Evolutionary conservation across 1,140 invertebrate species (phyloP), one percentile per base, ranked within the genome.

Genomic region (Leptinotarsa lineolata): DNA sequence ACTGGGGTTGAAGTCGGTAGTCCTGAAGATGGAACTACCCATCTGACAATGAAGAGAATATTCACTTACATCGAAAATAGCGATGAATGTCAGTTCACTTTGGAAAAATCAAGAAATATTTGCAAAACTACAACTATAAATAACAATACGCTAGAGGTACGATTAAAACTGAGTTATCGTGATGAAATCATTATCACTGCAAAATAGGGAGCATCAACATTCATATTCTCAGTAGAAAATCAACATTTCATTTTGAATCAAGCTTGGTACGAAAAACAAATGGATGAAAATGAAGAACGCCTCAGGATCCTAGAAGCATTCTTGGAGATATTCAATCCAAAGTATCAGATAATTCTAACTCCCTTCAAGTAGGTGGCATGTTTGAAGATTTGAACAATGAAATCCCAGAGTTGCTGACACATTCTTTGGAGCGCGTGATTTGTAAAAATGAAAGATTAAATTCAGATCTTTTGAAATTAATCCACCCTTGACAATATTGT

Each of bases 151-250:
- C n/a, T n/a, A n/a, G n/a, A 68, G 54, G 20, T 68, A 68, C 30
- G 66, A 73, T 46, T 73, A 68, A 73, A 73, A 44, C 13, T 73
- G 24, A 68, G 39, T 45, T 73, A n/a, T 73, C 6, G 45, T 68
- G 20, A 68, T 73, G 68, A 73, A 73, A 58, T 73, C 68, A 73
- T 73, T 68, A 73, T 73, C 44, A 73, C 72, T 60, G 72, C 68
- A 46, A 73, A 73, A 68, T 68, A 22, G 45, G 65, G 72, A 73
- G n/a, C 65, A 60, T 73, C 54, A 73, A 73, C 48, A 68, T 73
- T 73, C 54, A 68, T 68, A 68, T 60, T 45, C 46, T 68, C 60
- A 45, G 24, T 73, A 24, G 65, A 73, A 16, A 73, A 68, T 73
- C 64, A 70, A 4, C 69, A 73, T 68, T 16, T 68, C 61, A 73